Evolutionary conservation across 2,113 vertebrate genomes (phyloP).

Genomic region (Athene cunicularia): DNA sequence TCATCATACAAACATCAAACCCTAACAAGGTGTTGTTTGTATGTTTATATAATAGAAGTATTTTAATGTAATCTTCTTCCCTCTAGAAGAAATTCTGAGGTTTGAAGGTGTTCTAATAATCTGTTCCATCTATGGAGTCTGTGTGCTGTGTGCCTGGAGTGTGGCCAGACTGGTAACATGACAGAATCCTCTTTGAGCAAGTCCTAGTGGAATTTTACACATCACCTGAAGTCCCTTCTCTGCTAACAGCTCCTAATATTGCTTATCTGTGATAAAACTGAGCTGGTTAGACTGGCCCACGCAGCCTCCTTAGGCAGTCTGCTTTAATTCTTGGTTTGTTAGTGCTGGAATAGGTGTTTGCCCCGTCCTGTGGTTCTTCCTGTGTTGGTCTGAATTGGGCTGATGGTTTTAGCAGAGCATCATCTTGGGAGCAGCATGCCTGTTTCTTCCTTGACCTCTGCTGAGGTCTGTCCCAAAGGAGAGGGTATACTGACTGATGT

Average conservation of each 20-base stretch:
- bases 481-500: neutral
- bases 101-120: neutral
- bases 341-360: neutral
- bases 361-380: rapidly evolving
- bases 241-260: neutral
- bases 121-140: neutral
- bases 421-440: neutral
- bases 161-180: neutral
- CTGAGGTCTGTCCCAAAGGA: neutral
- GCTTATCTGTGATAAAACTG: neutral
- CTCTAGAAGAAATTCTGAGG: neutral
- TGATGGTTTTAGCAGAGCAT: neutral
- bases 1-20: neutral
- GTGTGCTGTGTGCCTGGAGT: neutral
- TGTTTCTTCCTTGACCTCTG: neutral
- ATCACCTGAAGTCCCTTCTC: neutral
- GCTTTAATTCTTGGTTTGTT: neutral
- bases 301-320: neutral
- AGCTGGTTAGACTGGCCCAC: neutral
- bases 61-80: neutral
- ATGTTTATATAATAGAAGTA: neutral
- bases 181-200: conserved; percentile 10
- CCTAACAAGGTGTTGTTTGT: neutral
- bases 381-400: neutral
- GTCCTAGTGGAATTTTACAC: conserved; percentile 36